These are phyloP conservation scores for Ptychochromis oligacanthus DNA, from an alignment of 2,113 vertebrate genomes.

Conservation along the genomic window DNA sequence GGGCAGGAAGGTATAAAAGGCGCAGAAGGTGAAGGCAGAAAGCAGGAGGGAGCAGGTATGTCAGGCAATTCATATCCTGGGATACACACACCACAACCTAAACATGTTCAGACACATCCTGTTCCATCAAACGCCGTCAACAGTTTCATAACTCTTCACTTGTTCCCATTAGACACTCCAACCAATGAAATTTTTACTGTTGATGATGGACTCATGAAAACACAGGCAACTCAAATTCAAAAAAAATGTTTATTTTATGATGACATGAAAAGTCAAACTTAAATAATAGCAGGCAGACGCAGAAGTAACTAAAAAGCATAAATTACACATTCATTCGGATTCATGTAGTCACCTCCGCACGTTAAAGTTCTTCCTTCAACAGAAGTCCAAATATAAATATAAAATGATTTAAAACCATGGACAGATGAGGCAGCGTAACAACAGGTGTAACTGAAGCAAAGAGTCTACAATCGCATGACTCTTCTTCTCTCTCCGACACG, in stretches of 20 bases:
- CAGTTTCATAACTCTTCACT: background rate
- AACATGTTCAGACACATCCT: conserved; percentile 30
- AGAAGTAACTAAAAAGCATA: conserved; percentile 39
- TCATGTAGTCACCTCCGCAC: background rate
- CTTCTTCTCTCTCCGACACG: background rate
- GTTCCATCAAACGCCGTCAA: background rate
- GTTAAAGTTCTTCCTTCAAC: background rate
- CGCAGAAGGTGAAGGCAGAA: background rate
- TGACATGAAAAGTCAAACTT: conserved; percentile 42
- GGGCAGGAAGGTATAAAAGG: conserved; percentile 53
- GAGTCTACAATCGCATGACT: background rate
- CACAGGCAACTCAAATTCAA: conserved; percentile 56
- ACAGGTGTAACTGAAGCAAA: background rate
- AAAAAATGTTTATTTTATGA: conserved; percentile 69
- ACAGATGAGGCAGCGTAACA: background rate
- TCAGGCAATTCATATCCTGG: background rate
- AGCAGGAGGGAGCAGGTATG: conserved; percentile 7
- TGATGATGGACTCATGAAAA: conserved; percentile 40
- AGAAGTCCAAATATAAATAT: background rate
- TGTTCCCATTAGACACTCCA: background rate
- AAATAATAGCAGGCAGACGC: conserved; percentile 33
- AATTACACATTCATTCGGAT: conserved; percentile 29
- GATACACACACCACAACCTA: background rate
- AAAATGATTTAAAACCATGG: background rate
- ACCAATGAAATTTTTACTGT: background rate